A percentile compares a stretch with the other conserved stretches of the same genome.
These are phyloP conservation scores for Papilio helenus DNA, from an alignment of 1,140 invertebrate genomes.

Conservation along the genomic window DNA sequence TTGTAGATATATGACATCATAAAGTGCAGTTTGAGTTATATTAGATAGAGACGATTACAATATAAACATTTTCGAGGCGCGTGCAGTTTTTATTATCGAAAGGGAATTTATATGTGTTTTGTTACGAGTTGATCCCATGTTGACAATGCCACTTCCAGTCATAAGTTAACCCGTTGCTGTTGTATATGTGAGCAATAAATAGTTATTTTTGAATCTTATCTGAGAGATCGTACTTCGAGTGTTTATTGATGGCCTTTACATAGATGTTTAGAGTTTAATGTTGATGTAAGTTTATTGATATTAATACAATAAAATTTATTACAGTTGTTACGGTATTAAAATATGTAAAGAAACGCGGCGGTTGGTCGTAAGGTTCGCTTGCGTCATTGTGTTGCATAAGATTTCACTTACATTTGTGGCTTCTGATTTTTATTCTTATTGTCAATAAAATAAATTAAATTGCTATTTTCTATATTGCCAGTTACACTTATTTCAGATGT, in stretches of 20 bases:
- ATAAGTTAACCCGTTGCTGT: conserved; percentile 23
- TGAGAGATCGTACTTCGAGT: conserved; percentile 1
- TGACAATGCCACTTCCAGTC: conserved; percentile 22
- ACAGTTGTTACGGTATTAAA: neutral
- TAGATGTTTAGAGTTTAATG: conserved; percentile 22
- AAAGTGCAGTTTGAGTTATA: neutral
- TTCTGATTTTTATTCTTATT: neutral
- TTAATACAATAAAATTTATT: conserved; percentile 23
- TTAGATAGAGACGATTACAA: conserved; percentile 8
- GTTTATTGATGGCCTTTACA: conserved; percentile 31
- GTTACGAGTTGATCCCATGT: conserved; percentile 21
- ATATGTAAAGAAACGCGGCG: conserved; percentile 5
- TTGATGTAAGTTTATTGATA: conserved; percentile 23
- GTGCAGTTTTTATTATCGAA: conserved; percentile 25
- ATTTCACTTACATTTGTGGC: neutral
- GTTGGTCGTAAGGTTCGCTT: neutral
- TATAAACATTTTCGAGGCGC: conserved; percentile 1
- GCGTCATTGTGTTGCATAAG: neutral
- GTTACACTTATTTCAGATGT: no score
- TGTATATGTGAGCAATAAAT: conserved; percentile 25
- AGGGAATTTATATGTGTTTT: conserved; percentile 29
- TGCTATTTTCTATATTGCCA: no score
- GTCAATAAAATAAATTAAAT: neutral
- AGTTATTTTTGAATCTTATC: conserved; percentile 31
- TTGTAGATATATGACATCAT: neutral